Evolutionary conservation across 1,140 invertebrate genomes (phyloP), one percentile per base, ranked within the genome.

Genomic region (Achroia grisella): DNA sequence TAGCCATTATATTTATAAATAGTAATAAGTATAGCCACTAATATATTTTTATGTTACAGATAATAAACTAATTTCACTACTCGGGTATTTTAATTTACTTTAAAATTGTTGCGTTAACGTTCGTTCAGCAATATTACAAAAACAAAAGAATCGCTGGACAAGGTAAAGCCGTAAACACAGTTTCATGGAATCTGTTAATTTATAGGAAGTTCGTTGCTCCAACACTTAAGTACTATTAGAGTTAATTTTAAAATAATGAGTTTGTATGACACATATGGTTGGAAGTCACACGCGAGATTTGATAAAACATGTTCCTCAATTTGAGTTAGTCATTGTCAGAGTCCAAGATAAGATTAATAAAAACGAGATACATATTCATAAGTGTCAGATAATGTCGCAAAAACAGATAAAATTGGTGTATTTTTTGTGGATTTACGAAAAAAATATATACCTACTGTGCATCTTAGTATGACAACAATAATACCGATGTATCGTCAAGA

Each of bases 241-340:
- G 63, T 58, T 79, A 76, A 79, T 79, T 76, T 72, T 50, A 64
- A 69, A 70, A 72, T 79, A 79, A 79, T 76, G 60, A 72, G 62
- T 52, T 71, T 46, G 44, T 39, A 27, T 46, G 35, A 29, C 42
- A 44, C 42, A 44, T 32, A 36, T 23, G 17, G 17, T 11, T n/a
- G 8, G 39, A 42, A 30, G 35, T 45, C 29, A 37, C 44, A 46
- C 44, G 36, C 35, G 30, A 39, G 12, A 32, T n/a, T 15, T 29
- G 33, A 44, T 34, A 27, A 31, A 39, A 42, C 17, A 30, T 48
- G 47, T 48, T 48, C 28, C 39, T 37, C 15, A 35, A 12, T 45
- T 45, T 46, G 36, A 46, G 12, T 39, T 33, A 44, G 13, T 33
- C 17, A 23, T 23, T 23, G 17, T 23, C 17, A 3, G 17, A 6